These are phyloP conservation scores for Lepidurus apus DNA, from an alignment of 1,140 invertebrate genomes.

Conservation along the genomic window DNA sequence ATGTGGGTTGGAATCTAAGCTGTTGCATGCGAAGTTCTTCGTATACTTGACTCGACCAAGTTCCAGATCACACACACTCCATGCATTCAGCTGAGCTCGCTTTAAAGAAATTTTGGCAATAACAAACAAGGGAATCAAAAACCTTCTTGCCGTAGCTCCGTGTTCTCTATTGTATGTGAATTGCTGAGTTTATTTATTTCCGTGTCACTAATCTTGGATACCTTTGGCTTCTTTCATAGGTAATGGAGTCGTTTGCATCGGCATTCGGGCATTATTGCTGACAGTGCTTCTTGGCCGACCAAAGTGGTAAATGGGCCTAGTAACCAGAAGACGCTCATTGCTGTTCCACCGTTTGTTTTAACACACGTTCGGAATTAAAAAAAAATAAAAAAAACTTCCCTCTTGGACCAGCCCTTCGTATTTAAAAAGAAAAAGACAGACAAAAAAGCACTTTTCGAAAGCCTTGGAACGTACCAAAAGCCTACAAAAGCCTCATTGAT, in stretches of 20 bases:
- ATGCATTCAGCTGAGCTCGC: background rate
- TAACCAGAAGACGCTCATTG: background rate
- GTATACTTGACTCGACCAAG: conserved; percentile 6
- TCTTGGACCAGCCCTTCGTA: conserved; percentile 10
- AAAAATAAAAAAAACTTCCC: background rate
- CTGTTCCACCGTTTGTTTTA: background rate
- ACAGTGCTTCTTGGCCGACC: background rate
- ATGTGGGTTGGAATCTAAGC: conserved; percentile 16
- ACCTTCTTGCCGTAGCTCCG: too few species aligned
- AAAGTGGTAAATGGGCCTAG: background rate
- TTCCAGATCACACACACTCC: conserved; percentile 14
- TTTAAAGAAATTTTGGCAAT: background rate
- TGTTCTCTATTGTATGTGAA: too few species aligned
- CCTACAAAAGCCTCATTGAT: conserved; percentile 21
- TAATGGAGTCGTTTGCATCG: background rate
- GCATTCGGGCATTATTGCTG: background rate
- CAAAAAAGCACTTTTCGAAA: background rate
- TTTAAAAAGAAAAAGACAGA: background rate
- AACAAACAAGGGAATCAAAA: background rate
- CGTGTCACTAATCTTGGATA: background rate
- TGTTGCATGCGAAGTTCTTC: background rate
- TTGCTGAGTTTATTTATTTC: background rate
- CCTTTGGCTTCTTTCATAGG: background rate
- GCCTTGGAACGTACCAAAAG: conserved; percentile 21
- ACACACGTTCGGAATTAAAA: background rate